A percentile compares a stretch with the other conserved stretches of the same genome.
These are phyloP conservation scores for Pseudachorutes palmiensis DNA, from an alignment of 1,140 invertebrate genomes.

Conservation along the genomic window DNA sequence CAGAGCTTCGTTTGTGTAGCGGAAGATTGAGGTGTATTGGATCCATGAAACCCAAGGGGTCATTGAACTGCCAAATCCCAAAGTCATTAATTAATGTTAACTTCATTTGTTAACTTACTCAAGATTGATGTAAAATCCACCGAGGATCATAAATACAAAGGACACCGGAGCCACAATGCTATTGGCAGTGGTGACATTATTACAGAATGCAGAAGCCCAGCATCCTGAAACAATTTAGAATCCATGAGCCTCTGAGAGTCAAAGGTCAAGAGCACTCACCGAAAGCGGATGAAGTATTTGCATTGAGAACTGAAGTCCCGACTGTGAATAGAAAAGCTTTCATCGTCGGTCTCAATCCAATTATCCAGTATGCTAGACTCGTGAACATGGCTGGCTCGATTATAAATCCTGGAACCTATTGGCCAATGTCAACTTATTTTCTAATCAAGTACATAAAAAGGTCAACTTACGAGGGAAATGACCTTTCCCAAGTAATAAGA, in stretches of 20 bases:
- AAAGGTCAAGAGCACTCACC: constrained; percentile 49
- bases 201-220: constrained; percentile 74
- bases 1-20: constrained; percentile 47
- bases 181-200: constrained; percentile 67
- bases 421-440: constrained; percentile 19
- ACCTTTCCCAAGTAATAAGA: constrained; percentile 68
- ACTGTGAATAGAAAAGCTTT: constrained; percentile 61
- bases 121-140: constrained; percentile 71
- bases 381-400: constrained; percentile 68
- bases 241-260: constrained; percentile 13
- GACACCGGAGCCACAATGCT: constrained; percentile 78
- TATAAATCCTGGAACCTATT: constrained; percentile 67
- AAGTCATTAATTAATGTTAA: background rate
- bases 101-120: constrained; percentile 59
- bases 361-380: constrained; percentile 66
- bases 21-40: constrained; percentile 51
- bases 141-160: constrained; percentile 77
- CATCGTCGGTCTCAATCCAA: constrained; percentile 56
- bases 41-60: constrained; percentile 40
- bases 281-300: constrained; percentile 74
- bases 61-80: constrained; percentile 15
- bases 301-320: constrained; percentile 60
- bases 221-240: constrained; percentile 51
- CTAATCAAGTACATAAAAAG: no score
- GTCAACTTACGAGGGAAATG: constrained; percentile 48